phyloP scores from a whole-genome alignment of 2,888 invertebrate genomes.

The Eupithecia pulchellata region DNA sequence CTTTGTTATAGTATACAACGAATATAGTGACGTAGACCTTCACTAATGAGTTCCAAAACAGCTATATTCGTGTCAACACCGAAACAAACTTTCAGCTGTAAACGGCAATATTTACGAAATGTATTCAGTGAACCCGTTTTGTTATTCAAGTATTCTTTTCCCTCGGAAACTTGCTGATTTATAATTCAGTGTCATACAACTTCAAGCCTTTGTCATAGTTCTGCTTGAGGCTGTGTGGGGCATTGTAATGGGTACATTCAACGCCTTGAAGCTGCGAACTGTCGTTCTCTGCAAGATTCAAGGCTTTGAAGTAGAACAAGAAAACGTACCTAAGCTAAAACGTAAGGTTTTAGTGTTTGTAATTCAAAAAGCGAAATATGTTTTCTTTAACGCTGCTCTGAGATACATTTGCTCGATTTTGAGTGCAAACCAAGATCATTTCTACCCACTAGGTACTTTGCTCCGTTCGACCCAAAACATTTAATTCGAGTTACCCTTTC shows the following conservation, averaged over 20 bases:
- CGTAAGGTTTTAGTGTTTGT: not conserved
- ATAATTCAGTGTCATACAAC: slow-evolving; percentile 33
- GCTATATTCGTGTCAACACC: slow-evolving; percentile 15
- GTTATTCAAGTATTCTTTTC: slow-evolving; percentile 37
- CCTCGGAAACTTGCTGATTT: slow-evolving; percentile 27
- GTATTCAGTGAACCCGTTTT: slow-evolving; percentile 31
- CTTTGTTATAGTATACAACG: not conserved
- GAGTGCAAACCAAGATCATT: too few relatives aligned
- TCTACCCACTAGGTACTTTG: too few relatives aligned
- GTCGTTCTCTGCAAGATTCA: not conserved
- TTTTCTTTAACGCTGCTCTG: too few relatives aligned
- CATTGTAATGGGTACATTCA: slow-evolving; percentile 24
- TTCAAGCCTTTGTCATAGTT: slow-evolving; percentile 33
- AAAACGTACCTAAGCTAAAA: not conserved
- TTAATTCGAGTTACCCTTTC: too few relatives aligned
- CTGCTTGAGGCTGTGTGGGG: slow-evolving; percentile 15
- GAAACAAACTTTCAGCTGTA: slow-evolving; percentile 20
- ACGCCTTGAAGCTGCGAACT: not conserved
- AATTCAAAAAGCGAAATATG: not conserved
- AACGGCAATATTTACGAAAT: slow-evolving; percentile 24
- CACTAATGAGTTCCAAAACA: slow-evolving; percentile 4
- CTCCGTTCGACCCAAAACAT: too few relatives aligned
- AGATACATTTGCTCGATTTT: too few relatives aligned
- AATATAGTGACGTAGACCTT: not conserved
- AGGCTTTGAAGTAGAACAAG: not conserved